Evolutionary conservation across 2,888 invertebrate species (phyloP).

Genomic region (Monoplex corrugatus): DNA sequence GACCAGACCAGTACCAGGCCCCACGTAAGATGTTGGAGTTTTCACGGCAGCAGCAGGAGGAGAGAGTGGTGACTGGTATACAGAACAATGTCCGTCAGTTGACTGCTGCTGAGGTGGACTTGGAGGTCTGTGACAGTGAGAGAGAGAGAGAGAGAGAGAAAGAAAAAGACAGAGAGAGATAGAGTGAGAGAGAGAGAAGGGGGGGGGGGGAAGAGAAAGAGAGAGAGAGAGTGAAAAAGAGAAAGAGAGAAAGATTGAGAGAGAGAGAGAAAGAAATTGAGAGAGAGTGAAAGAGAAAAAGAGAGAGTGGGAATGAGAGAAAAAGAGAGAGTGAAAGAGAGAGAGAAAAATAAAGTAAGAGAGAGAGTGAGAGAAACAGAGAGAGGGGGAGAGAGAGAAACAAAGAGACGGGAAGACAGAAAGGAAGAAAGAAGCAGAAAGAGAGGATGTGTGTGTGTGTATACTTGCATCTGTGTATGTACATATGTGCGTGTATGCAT

Average conservation of each 20-base stretch:
- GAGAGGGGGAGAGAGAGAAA: background rate
- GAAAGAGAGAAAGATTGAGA: background rate
- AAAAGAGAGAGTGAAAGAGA: too few species aligned
- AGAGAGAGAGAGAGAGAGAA: background rate
- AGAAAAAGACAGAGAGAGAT: background rate
- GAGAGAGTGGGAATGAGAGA: constrained; percentile 70
- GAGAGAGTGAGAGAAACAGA: constrained; percentile 13
- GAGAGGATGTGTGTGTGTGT: background rate
- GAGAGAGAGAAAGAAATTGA: background rate
- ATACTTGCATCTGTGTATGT: too few species aligned
- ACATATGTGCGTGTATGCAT: too few species aligned
- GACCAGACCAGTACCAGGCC: constrained; percentile 77
- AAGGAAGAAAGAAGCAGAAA: too few species aligned
- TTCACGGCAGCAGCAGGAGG: constrained; percentile 79
- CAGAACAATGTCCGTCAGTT: constrained; percentile 77
- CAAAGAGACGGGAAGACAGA: too few species aligned
- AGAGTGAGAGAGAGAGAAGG: constrained; percentile 64
- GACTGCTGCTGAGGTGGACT: constrained; percentile 77
- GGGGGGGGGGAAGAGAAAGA: constrained; percentile 74
- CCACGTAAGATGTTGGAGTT: constrained; percentile 81
- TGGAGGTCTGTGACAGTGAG: constrained; percentile 71
- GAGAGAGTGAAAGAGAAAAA: too few species aligned
- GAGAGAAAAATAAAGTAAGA: too few species aligned
- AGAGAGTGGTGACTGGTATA: constrained; percentile 74
- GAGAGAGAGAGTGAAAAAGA: too few species aligned